These are phyloP conservation scores for Eilema depressum DNA, from an alignment of 2,888 invertebrate species.

Conservation along the genomic window DNA sequence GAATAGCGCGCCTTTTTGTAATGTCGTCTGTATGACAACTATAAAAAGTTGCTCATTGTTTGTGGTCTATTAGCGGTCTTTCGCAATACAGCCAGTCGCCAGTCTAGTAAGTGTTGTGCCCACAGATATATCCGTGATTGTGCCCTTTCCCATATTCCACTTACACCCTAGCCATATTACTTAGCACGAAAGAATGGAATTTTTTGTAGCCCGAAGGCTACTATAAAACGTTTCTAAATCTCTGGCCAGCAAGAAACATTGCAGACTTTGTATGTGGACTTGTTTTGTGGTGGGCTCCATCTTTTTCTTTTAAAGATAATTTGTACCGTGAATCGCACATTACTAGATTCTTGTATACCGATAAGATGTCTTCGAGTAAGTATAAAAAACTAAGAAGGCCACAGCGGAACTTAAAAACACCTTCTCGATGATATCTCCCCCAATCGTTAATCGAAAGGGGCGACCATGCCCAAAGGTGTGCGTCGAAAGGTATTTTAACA, in stretches of 20 bases:
- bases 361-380: not conserved
- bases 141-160: no score
- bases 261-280: not conserved
- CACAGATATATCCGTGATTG: no score
- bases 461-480: slow-evolving; percentile 24
- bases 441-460: slow-evolving; percentile 19
- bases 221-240: no score
- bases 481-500: slow-evolving; percentile 18
- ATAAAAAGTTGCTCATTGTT: no score
- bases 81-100: no score
- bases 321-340: slow-evolving; percentile 1
- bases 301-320: not conserved
- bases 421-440: slow-evolving; percentile 25
- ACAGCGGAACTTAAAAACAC: slow-evolving; percentile 17
- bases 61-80: no score
- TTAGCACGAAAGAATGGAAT: no score
- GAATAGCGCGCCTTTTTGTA: no score
- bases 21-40: no score
- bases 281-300: not conserved
- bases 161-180: no score
- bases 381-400: slow-evolving; percentile 11
- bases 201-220: no score
- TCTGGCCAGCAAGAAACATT: not conserved
- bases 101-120: no score
- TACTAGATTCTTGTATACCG: not conserved